phyloP scores from a whole-genome alignment of 2,888 invertebrate species.

The Epinotia ramella region DNA sequence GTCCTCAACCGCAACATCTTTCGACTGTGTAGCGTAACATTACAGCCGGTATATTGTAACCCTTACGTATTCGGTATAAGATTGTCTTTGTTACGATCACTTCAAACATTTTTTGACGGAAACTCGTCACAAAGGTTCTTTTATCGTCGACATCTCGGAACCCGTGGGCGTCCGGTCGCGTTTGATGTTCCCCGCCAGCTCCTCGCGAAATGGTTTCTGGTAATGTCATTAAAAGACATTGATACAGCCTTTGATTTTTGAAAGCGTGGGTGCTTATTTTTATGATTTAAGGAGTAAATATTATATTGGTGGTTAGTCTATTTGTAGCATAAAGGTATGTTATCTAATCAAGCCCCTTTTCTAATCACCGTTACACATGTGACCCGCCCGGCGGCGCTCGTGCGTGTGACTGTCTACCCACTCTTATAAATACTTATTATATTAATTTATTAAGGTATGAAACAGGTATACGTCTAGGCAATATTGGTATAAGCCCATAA shows the following conservation, averaged over 20 bases:
- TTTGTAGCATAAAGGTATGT: background rate
- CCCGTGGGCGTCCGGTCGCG: slow-evolving; percentile 14
- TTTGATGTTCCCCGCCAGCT: slow-evolving; percentile 16
- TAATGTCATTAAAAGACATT: slow-evolving; percentile 23
- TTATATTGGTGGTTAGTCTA: background rate
- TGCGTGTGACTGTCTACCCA: background rate
- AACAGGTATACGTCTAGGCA: too few species aligned
- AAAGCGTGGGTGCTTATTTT: background rate
- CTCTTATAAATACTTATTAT: background rate
- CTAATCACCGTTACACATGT: background rate
- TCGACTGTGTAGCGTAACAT: background rate
- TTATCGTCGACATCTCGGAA: slow-evolving; percentile 1
- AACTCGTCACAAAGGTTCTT: slow-evolving; percentile 29
- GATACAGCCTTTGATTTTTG: slow-evolving; percentile 7
- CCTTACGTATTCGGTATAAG: background rate
- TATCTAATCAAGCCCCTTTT: background rate
- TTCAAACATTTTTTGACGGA: slow-evolving; percentile 19
- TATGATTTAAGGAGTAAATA: background rate
- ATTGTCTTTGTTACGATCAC: background rate
- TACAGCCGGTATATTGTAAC: background rate
- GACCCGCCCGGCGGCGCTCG: background rate
- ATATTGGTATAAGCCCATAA: too few species aligned
- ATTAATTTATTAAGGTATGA: too few species aligned
- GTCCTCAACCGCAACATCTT: background rate
- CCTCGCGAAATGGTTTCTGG: background rate